phyloP scores from a whole-genome alignment of 2,888 invertebrate species.

The Perdita meconis region DNA sequence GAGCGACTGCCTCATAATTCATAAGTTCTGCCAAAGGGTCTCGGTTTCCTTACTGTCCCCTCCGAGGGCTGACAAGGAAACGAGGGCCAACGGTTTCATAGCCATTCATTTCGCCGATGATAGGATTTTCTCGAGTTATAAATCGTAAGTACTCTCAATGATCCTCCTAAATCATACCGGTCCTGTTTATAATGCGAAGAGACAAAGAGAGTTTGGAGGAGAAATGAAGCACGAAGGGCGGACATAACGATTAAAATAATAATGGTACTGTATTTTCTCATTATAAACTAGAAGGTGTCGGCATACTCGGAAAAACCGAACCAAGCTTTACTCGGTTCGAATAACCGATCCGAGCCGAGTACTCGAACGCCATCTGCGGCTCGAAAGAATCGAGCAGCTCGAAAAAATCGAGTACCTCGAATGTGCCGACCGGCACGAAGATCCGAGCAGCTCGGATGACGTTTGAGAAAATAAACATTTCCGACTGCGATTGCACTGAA shows the following conservation, averaged over 20 bases:
- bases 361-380: no score
- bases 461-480: no score
- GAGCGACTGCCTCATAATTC: constrained; percentile 65
- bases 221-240: not conserved
- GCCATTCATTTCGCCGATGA: constrained; percentile 62
- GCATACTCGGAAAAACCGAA: no score
- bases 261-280: no score
- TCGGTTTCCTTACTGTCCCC: constrained; percentile 35
- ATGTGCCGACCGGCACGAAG: no score
- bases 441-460: no score
- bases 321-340: no score
- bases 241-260: constrained; percentile 1
- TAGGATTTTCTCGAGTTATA: constrained; percentile 54
- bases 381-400: no score
- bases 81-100: constrained; percentile 16
- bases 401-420: no score
- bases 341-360: no score
- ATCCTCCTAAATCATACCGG: constrained; percentile 26
- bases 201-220: not conserved
- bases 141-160: constrained; percentile 43
- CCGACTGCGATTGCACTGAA: no score
- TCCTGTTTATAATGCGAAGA: constrained; percentile 20
- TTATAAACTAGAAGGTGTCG: no score
- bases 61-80: constrained; percentile 9
- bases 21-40: constrained; percentile 56